These are phyloP conservation scores for Grallaria varia DNA, from an alignment of 2,113 vertebrate species.

Conservation along the genomic window DNA sequence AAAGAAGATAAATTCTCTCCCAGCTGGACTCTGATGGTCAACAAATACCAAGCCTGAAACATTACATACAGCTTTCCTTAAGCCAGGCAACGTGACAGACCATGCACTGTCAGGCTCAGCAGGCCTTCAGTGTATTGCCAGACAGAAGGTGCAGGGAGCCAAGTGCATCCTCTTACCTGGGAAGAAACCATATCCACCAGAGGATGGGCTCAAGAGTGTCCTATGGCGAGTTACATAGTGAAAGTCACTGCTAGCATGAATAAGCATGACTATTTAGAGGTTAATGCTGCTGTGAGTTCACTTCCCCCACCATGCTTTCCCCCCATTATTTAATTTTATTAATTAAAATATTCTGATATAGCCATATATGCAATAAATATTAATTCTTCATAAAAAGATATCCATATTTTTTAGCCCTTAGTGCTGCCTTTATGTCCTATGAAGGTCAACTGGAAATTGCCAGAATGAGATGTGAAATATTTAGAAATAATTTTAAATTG, in stretches of 20 bases:
- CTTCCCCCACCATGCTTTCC: neutral
- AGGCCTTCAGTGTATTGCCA: neutral
- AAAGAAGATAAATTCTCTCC: constrained; percentile 57
- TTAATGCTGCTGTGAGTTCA: neutral
- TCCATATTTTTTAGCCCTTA: neutral
- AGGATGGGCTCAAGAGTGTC: neutral
- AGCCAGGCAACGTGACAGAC: constrained; percentile 20
- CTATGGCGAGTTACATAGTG: neutral
- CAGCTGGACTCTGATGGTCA: constrained; percentile 37
- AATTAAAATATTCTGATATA: neutral
- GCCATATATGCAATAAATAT: neutral
- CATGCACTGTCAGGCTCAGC: neutral
- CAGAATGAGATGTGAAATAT: neutral
- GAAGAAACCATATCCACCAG: neutral
- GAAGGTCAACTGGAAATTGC: neutral
- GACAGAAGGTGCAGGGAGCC: neutral
- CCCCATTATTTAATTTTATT: neutral
- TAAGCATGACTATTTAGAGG: neutral
- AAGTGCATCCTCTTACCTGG: neutral
- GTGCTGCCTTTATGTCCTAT: neutral
- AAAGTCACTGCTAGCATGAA: neutral
- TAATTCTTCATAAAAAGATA: neutral
- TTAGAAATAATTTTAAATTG: neutral
- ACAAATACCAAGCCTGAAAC: constrained; percentile 12
- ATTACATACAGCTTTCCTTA: neutral